phyloP scores from a whole-genome alignment of 2,888 invertebrate species.

The Melolontha melolontha region DNA sequence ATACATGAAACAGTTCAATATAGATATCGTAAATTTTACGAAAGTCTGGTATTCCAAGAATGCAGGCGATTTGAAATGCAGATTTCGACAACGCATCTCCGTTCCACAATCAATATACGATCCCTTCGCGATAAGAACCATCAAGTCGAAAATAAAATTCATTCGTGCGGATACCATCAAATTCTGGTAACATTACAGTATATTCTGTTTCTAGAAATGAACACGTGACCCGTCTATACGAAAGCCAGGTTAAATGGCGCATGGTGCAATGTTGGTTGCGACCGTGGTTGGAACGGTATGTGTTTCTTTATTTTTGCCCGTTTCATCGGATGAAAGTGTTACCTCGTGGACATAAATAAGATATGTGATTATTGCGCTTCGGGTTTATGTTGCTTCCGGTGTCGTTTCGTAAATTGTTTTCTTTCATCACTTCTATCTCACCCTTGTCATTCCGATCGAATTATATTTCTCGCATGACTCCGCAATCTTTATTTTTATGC shows the following conservation, averaged over 20 bases:
- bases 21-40: too few relatives aligned
- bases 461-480: constrained; percentile 11
- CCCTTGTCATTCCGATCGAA: constrained; percentile 22
- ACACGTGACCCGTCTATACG: constrained; percentile 32
- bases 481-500: constrained; percentile 1
- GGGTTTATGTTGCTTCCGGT: constrained; percentile 42
- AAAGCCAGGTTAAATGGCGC: constrained; percentile 39
- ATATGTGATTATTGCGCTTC: constrained; percentile 48
- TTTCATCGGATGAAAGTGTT: constrained; percentile 38
- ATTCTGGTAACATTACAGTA: constrained; percentile 20
- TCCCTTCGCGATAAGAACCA: not conserved
- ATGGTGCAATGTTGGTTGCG: constrained; percentile 26
- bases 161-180: constrained; percentile 17
- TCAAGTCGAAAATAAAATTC: constrained; percentile 19
- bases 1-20: too few relatives aligned
- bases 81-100: not conserved
- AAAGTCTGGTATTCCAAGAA: too few relatives aligned
- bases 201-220: constrained; percentile 26
- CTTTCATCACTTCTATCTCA: constrained; percentile 27
- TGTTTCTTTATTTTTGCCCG: constrained; percentile 36
- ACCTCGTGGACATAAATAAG: constrained; percentile 46
- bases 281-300: constrained; percentile 16
- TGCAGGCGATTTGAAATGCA: not conserved
- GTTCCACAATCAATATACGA: constrained; percentile 1
- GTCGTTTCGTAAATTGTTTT: constrained; percentile 37